Evolutionary conservation across 2,113 vertebrate species (phyloP).

Genomic region (Scartelaos histophorus): DNA sequence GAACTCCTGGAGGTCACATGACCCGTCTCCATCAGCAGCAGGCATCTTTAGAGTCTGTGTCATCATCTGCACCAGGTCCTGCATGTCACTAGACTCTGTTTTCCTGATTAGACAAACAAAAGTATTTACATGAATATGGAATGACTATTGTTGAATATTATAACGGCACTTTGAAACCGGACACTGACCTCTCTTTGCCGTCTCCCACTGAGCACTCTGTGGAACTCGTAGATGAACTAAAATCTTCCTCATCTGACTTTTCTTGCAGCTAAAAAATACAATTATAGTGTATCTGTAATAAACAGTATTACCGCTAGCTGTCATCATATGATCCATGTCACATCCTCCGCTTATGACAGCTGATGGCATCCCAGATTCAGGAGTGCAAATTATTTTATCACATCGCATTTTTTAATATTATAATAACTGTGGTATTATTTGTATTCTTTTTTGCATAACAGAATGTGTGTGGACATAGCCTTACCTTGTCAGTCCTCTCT

Average conservation of each 20-base stretch:
- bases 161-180: background rate
- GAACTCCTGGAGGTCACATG: constrained; percentile 79
- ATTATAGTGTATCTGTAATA: background rate
- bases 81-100: constrained; percentile 83
- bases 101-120: constrained; percentile 71
- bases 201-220: constrained; percentile 90
- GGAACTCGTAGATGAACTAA: constrained; percentile 91
- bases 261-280: constrained; percentile 37
- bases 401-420: background rate
- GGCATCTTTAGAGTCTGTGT: constrained; percentile 90
- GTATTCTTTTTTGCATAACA: background rate
- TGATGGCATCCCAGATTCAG: background rate
- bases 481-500: constrained; percentile 55
- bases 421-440: background rate
- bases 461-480: background rate
- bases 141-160: background rate
- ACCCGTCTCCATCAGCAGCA: constrained; percentile 70
- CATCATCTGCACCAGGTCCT: constrained; percentile 93
- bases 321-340: too few species aligned
- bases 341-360: too few species aligned
- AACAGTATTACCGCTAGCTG: background rate
- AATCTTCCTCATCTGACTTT: constrained; percentile 85
- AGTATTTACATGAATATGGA: background rate
- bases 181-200: constrained; percentile 82
- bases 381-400: background rate